Evolutionary conservation across 1,140 invertebrate genomes (phyloP), one percentile per base, ranked within the genome.

Genomic region (Neodiprion virginianus): DNA sequence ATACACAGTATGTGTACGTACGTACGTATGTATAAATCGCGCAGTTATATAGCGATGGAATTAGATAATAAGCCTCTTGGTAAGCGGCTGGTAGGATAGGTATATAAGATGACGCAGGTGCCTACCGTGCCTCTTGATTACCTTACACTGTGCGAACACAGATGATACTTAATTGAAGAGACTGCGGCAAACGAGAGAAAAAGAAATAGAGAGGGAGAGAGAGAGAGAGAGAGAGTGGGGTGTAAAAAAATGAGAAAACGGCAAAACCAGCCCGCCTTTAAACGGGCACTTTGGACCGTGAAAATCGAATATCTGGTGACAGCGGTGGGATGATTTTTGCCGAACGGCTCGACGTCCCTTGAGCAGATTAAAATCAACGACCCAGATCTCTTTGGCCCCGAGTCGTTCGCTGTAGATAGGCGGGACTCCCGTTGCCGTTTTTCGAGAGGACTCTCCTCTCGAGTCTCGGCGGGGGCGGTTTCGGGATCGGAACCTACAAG

Each of bases 331-430:
- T 61, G 8, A 61, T 61, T 61, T 61, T 61, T 61, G 53, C 53
- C 8, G 53, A 61, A 61, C 53, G 53, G 53, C 53, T 61, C 53
- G n/a, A 61, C 53, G 48, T 75, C 79, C 78, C 79, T 80, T 79
- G 81, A 83, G 80, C 77, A 79, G 83, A 86, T 88, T 85, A 84
- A 83, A 87, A 88, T 88, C 86, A 77, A 79, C 85, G 87, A 86
- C 86, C 87, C 79, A 87, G 84, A 88, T 88, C 85, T 87, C 69
- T 74, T 77, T 76, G 80, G 79, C 79, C 76, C 76, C 80, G 78
- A 79, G 75, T 71, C 79, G 80, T 81, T 80, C 80, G 77, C 76
- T 73, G 4, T 11, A 68, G 67, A 68, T 53, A 53, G 50, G 50
- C 1, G 50, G 50, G n/a, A 11, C 50, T 53, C 10, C 11, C 11